Base-by-base conservation (phyloP, 2,113 vertebrate species). In the Pelmatolapia mariae region DNA sequence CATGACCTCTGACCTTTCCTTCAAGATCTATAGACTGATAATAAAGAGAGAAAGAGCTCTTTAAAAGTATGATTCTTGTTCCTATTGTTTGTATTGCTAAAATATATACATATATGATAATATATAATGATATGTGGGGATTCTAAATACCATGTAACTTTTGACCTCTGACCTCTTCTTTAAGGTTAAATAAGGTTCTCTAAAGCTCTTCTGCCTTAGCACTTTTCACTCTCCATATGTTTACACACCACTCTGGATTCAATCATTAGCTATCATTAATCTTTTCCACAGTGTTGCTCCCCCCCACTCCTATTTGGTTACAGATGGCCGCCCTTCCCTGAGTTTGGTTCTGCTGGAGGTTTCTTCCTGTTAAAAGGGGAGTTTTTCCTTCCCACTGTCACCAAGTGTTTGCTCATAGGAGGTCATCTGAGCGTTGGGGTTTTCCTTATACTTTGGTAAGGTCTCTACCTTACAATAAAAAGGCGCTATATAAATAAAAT, bases 241-340 rank as follows among this genome's bases (percentile, higher is more conserved):
- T 63, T 36, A 1, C 0, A 63, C 29, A 11, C 10, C 29, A 63
- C 6, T 63, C 59, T 63, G 59, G 2, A 7, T 63, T 63, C 59
- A 19, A 33, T 0, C 59, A 33, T n/a, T 36, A 63, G 6, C 11
- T 63, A 36, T 63, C 31, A 36, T 36, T 61, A 33, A 36, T 63
- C 29, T 5, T 63, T 63, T 36, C 3, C 59, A 36, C 59, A 33
- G 59, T 63, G 57, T 38, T 26, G 24, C 24, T 26, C 24, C 24
- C 24, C 24, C 24, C 24, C 3, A 26, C 24, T 26, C 24, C 24
- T 26, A 26, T 26, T 26, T 26, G 24, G 24, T 26, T 26, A 26
- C 31, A 1, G 10, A 63, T n/a, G 31, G 6, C 19, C 4, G 6
- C 59, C 1, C 1, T 0, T 63, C 18, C 10, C 59, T 63, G 7